phyloP scores from a whole-genome alignment of 2,113 vertebrate species.

The Paradoxurus hermaphroditus region DNA sequence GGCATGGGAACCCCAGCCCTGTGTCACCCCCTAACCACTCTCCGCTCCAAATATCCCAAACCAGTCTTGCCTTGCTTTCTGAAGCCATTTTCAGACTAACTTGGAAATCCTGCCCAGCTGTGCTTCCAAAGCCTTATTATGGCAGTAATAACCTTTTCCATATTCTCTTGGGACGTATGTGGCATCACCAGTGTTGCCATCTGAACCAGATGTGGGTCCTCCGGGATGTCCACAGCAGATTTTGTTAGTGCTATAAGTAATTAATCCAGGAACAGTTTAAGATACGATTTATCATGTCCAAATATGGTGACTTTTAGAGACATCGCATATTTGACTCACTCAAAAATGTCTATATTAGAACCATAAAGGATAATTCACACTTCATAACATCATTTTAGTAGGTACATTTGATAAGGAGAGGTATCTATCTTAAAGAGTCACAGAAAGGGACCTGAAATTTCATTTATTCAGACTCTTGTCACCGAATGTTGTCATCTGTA shows the following conservation, averaged over 20 bases:
- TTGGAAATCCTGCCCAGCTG: not conserved
- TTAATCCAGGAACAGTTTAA: not conserved
- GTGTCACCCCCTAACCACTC: too few species aligned
- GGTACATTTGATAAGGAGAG: not conserved
- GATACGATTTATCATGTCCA: not conserved
- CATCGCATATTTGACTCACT: not conserved
- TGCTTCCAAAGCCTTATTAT: not conserved
- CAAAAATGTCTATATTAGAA: not conserved
- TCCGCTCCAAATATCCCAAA: not conserved
- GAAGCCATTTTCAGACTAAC: not conserved
- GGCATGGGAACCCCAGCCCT: accelerated
- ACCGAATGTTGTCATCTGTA: not conserved
- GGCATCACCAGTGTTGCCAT: not conserved
- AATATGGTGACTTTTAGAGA: not conserved
- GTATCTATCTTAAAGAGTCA: not conserved
- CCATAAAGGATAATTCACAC: not conserved
- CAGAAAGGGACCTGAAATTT: not conserved
- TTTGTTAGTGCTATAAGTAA: not conserved
- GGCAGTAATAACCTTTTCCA: not conserved
- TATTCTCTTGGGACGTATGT: not conserved
- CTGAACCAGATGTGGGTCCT: not conserved
- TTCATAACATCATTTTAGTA: not conserved
- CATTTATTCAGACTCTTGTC: not conserved
- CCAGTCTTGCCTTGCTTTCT: not conserved
- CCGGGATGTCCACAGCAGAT: not conserved